phyloP scores from a whole-genome alignment of 2,113 vertebrate genomes.

The Cnemophilus loriae region DNA sequence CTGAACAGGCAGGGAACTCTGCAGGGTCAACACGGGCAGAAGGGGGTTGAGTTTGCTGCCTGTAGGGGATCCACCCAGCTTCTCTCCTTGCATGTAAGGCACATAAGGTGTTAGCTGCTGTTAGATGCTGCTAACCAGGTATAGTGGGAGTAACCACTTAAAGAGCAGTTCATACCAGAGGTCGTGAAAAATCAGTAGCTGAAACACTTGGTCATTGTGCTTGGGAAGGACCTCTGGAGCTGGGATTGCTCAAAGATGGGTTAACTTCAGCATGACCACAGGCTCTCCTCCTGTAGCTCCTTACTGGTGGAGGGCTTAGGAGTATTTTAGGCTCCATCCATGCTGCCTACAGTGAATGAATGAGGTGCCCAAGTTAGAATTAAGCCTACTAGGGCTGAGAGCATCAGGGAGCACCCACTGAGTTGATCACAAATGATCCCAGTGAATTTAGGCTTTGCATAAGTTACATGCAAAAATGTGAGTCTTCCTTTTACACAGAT shows the following conservation, averaged over 20 bases:
- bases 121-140: not conserved
- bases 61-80: not conserved
- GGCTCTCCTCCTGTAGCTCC: not conserved
- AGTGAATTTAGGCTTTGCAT: not conserved
- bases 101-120: not conserved
- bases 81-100: not conserved
- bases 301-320: not conserved
- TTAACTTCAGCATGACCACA: not conserved
- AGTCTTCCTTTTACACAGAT: not conserved
- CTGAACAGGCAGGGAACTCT: not conserved
- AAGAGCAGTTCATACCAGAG: not conserved
- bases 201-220: rapidly evolving
- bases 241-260: not conserved
- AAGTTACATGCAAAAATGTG: not conserved
- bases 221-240: not conserved
- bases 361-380: not conserved
- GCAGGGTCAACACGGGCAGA: not conserved
- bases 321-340: not conserved
- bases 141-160: not conserved
- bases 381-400: not conserved
- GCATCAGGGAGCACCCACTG: not conserved
- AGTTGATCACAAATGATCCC: not conserved
- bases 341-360: no score
- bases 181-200: not conserved
- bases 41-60: not conserved